phyloP scores from a whole-genome alignment of 1,140 invertebrate genomes.

The Nixonia krombeini region DNA sequence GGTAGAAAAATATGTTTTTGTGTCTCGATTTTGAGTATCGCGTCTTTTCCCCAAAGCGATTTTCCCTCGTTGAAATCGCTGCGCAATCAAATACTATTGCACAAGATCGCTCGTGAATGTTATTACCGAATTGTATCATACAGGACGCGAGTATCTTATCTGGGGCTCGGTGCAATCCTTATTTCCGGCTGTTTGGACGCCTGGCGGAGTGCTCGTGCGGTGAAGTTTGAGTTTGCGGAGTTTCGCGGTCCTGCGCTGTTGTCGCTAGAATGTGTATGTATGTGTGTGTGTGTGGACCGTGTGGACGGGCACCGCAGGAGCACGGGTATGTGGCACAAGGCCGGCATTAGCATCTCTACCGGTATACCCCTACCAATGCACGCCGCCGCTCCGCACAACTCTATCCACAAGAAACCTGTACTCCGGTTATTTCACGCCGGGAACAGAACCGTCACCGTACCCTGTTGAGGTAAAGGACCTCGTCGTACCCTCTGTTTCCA shows the following conservation, averaged over 20 bases:
- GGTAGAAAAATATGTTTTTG: no score
- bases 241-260: constrained; percentile 9
- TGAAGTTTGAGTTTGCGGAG: constrained; percentile 32
- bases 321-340: constrained; percentile 70
- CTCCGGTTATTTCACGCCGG: constrained; percentile 62
- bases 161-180: no score
- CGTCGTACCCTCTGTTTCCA: constrained; percentile 9
- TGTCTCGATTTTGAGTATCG: no score
- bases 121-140: no score
- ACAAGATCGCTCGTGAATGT: no score
- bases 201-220: not conserved
- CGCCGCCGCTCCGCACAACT: constrained; percentile 61
- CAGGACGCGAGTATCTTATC: no score
- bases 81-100: no score
- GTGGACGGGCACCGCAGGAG: constrained; percentile 42
- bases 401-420: constrained; percentile 66
- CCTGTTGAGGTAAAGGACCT: constrained; percentile 47
- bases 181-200: no score
- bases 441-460: constrained; percentile 34
- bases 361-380: constrained; percentile 65
- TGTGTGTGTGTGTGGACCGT: no score
- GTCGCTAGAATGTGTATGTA: constrained; percentile 21
- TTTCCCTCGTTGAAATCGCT: no score
- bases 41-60: no score
- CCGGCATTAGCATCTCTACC: constrained; percentile 72